phyloP scores from a whole-genome alignment of 2,888 invertebrate genomes.

The Exephanes ischioxanthus region DNA sequence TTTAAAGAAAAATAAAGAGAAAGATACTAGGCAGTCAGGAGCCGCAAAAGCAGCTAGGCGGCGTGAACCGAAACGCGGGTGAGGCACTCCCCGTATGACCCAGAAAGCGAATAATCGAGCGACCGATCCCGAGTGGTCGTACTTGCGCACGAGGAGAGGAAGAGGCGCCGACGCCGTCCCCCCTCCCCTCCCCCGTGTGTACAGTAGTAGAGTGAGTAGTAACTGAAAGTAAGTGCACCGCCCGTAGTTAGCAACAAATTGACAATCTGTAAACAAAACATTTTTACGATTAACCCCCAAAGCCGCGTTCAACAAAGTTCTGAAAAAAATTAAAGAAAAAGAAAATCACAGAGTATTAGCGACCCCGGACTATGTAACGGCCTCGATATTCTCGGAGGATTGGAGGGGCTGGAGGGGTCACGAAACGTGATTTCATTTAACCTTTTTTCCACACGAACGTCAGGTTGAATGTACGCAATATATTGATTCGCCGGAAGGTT shows the following conservation, averaged over 20 bases:
- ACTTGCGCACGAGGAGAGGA: constrained; percentile 63
- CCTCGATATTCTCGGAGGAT: not conserved
- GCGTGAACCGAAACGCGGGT: constrained; percentile 67
- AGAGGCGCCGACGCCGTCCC: constrained; percentile 57
- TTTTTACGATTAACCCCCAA: not conserved
- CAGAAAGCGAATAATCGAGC: constrained; percentile 70
- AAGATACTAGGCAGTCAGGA: constrained; percentile 46
- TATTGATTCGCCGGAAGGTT: constrained; percentile 64
- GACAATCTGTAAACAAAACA: not conserved
- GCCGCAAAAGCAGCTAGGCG: constrained; percentile 62
- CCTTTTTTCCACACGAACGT: constrained; percentile 38
- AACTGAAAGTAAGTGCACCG: not conserved
- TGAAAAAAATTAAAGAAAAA: not conserved
- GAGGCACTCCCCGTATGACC: constrained; percentile 70
- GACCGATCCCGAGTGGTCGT: constrained; percentile 63
- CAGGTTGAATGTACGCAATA: constrained; percentile 62
- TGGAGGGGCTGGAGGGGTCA: constrained; percentile 6
- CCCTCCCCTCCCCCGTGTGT: constrained; percentile 49
- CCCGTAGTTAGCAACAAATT: constrained; percentile 41
- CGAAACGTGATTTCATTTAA: constrained; percentile 26
- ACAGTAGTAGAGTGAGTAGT: constrained; percentile 43
- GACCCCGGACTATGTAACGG: not conserved
- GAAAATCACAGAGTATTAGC: not conserved
- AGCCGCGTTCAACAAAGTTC: too few relatives aligned
- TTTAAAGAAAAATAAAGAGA: not conserved